These are phyloP conservation scores for Thunnus albacares DNA, from an alignment of 2,797 vertebrate species.

Conservation along the genomic window DNA sequence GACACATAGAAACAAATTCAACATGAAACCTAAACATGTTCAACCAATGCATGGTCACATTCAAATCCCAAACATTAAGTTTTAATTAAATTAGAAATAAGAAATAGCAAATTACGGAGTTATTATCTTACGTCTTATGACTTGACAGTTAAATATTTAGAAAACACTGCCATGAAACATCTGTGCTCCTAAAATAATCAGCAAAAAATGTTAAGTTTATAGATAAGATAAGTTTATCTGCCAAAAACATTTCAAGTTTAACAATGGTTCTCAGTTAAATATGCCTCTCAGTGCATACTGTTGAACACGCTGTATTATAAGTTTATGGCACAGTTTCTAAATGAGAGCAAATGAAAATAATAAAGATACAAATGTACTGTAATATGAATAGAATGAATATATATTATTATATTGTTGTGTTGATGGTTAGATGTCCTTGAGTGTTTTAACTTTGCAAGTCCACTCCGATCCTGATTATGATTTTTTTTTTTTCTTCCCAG, in stretches of 20 bases:
- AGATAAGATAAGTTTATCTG: neutral
- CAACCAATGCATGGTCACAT: neutral
- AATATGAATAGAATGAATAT: neutral
- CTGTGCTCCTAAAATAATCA: neutral
- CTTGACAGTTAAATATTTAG: neutral
- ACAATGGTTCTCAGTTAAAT: neutral
- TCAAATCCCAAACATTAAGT: neutral
- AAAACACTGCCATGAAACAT: neutral
- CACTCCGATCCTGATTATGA: neutral
- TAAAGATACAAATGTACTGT: neutral
- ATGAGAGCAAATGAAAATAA: neutral
- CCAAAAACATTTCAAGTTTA: neutral
- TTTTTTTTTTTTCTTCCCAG: conserved; percentile 75
- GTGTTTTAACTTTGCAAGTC: neutral
- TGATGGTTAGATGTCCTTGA: neutral
- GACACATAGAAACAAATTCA: neutral
- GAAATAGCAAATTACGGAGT: neutral
- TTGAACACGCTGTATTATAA: no score
- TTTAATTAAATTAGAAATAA: neutral
- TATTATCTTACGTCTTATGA: neutral
- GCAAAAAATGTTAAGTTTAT: neutral
- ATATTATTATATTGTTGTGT: neutral
- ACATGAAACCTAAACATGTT: neutral
- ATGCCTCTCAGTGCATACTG: no score
- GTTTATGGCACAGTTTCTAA: no score